phyloP scores from a whole-genome alignment of 2,113 vertebrate species.

The Phalacrocorax carbo region DNA sequence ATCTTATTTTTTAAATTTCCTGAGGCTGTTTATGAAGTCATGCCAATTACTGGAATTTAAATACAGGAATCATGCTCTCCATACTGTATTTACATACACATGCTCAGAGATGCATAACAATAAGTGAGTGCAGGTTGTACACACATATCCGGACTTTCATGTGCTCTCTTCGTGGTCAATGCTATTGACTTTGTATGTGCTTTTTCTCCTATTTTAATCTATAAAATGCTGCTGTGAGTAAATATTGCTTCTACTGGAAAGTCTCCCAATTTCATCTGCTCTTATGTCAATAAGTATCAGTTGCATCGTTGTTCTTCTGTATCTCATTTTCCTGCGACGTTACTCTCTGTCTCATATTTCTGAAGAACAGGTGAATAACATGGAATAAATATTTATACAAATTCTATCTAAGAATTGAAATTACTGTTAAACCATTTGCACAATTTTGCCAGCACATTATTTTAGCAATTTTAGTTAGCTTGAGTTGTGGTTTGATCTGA shows the following conservation, averaged over 20 bases:
- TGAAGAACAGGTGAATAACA: not conserved
- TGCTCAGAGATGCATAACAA: not conserved
- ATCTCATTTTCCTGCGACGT: not conserved
- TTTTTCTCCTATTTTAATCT: not conserved
- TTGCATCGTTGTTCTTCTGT: not conserved
- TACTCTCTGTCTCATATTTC: not conserved
- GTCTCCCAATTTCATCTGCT: not conserved
- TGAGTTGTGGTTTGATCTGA: not conserved
- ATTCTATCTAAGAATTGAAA: not conserved
- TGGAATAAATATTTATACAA: not conserved
- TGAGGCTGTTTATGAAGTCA: not conserved
- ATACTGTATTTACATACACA: not conserved
- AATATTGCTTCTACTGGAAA: not conserved
- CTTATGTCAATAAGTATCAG: not conserved
- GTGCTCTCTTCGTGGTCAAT: not conserved
- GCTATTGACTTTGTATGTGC: not conserved
- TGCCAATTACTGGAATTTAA: not conserved
- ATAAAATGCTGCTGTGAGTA: not conserved
- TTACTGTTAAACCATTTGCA: not conserved
- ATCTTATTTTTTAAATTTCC: not conserved
- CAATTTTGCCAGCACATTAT: fast-evolving
- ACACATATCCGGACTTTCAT: too few relatives aligned
- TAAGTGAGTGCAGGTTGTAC: not conserved
- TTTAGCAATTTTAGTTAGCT: not conserved
- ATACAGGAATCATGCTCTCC: not conserved